Evolutionary conservation across 2,888 invertebrate genomes (phyloP).

Genomic region (Cephus sareptanus): DNA sequence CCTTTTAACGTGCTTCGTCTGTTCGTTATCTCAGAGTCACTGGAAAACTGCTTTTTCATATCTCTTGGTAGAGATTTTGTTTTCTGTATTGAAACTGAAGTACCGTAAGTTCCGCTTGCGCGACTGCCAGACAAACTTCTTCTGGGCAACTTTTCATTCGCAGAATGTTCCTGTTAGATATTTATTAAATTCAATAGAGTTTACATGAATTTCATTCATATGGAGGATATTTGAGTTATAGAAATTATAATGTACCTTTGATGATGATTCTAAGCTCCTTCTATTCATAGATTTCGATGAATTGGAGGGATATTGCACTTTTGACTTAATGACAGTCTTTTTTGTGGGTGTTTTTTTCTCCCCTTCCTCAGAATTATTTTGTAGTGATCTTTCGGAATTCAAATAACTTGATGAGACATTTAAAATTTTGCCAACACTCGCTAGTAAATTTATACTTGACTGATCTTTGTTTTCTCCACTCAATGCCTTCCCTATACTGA

Average conservation of each 20-base stretch:
- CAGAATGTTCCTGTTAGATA: background rate
- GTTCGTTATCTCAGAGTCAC: conserved; percentile 37
- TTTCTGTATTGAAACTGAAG: background rate
- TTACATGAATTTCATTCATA: background rate
- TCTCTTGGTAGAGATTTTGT: conserved; percentile 7
- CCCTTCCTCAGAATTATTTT: conserved; percentile 4
- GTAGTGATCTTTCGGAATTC: conserved; percentile 15
- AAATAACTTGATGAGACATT: conserved; percentile 34
- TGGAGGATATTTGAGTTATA: background rate
- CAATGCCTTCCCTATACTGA: conserved; percentile 46
- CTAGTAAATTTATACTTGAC: conserved; percentile 36
- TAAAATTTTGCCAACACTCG: conserved; percentile 44
- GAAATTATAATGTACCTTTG: conserved; percentile 19
- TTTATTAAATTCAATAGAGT: background rate
- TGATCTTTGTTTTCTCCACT: conserved; percentile 38
- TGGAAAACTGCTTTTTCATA: conserved; percentile 45
- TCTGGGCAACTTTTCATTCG: conserved; percentile 16
- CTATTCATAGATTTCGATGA: conserved; percentile 20
- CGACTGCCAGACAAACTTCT: conserved; percentile 38
- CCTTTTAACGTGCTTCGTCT: background rate
- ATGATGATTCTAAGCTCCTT: conserved; percentile 22
- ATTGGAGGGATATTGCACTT: conserved; percentile 20
- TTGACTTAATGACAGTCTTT: background rate
- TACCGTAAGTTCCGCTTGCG: background rate
- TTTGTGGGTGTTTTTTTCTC: conserved; percentile 16